Evolutionary conservation across 2,797 vertebrate genomes (phyloP), one percentile per base, ranked within the genome.

Genomic region (Gymnoscopelus microlampas): DNA sequence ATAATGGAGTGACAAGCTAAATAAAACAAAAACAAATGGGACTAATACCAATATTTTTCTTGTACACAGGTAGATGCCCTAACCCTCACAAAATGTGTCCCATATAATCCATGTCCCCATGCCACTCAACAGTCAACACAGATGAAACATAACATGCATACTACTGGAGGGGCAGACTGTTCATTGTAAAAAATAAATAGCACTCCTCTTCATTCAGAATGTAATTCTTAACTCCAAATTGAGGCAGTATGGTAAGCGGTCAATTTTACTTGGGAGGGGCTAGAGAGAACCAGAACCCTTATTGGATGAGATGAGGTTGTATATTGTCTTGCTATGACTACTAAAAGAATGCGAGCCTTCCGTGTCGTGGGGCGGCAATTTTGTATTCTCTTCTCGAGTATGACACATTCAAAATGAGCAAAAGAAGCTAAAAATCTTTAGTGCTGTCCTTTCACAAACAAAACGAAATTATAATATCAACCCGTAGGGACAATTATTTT

Each of bases 121-220:
- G 88, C 86, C 57, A 88, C 83, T 85, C 78, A 70, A 88, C 39
- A 44, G 39, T 44, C 39, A 44, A 74, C 88, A 87, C 75, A 49
- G 79, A 81, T 61, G 69, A 89, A 88, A 85, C 78, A 82, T 10
- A 81, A 88, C 90, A 91, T 90, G 89, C 87, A 89, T 82, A 73
- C 73, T 79, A 79, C 71, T 74, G 75, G 73, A 66, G 68, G 70
- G 57, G 50, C 68, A 62, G 60, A 69, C 53, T 32, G 9, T 19
- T 60, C 63, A 63, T 70, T 64, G 65, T 76, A 60, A 66, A 60
- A 60, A 68, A 66, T 47, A 81, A 82, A 74, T 68, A 64, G 50
- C 72, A 49, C 60, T 77, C 77, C 59, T 29, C 61, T 77, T 79
- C 75, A 51, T 29, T 53, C 44, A 13, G 56, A 68, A 61, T 60